Evolutionary conservation across 2,113 vertebrate species (phyloP), one percentile per base, ranked within the genome.

Genomic region (Microcebus murinus): DNA sequence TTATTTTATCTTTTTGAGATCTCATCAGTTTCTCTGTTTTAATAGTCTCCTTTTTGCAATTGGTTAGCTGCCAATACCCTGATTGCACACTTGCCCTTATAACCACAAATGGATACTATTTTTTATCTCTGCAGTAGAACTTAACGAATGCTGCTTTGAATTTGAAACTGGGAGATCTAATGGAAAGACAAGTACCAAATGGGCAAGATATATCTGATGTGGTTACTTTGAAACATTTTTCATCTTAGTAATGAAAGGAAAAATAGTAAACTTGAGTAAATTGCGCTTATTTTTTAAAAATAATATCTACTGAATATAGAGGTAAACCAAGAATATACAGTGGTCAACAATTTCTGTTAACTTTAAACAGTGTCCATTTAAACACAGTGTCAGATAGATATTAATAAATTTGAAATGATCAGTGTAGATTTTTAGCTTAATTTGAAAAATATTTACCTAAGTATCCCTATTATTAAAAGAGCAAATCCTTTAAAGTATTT

Each of bases 381-480:
- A 90, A 82, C 0, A 25, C 12, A 25, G 50, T 39, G 8, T 63
- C 34, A n/a, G 59, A 12, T 5, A 92, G 80, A 77, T 61, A 48
- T 23, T 36, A 55, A 82, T 68, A 76, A 81, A 67, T 45, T 86
- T 57, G 31, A 65, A 92, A 92, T 70, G 42, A 88, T 34, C 39
- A 63, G 21, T 45, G 12, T 71, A 70, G 9, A 25, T 79, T 96
- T 96, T 96, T 52, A 85, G 52, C 67, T 77, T n/a, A 48, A 23
- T 85, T 86, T 96, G 67, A 87, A 92, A 86, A 87, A 65, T 29
- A 42, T 79, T 91, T 76, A 61, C 55, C n/a, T 48, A 73, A 39
- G 31, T 45, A 10, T 61, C 39, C 25, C 59, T 90, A 45, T 82
- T 81, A 73, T 61, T 81, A 29, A 85, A 92, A 87, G 45, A 87